A percentile compares a stretch with the other conserved stretches of the same genome.
These are phyloP conservation scores for Phragmatobia fuliginosa DNA, from an alignment of 2,888 invertebrate genomes.

Conservation along the genomic window DNA sequence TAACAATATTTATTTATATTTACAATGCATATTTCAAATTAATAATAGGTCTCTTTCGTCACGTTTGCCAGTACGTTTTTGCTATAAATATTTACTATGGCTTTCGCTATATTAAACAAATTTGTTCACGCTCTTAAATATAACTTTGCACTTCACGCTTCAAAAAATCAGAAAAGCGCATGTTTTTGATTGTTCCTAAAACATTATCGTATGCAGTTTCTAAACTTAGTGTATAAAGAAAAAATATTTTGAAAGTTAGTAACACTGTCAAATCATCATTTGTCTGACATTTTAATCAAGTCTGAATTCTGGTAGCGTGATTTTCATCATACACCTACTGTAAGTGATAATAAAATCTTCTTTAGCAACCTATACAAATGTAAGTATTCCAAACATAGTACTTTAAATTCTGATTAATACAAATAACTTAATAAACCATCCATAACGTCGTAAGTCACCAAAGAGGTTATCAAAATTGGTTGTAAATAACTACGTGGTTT, in stretches of 20 bases:
- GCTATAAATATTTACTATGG: too few relatives aligned
- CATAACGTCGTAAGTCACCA: constrained; percentile 7
- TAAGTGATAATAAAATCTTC: neutral
- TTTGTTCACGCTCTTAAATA: too few relatives aligned
- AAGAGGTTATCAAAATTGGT: constrained; percentile 3
- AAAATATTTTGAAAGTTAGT: neutral
- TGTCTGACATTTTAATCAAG: neutral
- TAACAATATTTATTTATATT: too few relatives aligned
- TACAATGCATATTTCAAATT: too few relatives aligned
- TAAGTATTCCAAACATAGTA: neutral
- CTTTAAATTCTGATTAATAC: neutral
- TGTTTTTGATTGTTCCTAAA: too few relatives aligned
- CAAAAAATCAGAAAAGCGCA: too few relatives aligned
- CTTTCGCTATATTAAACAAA: too few relatives aligned
- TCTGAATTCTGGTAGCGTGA: constrained; percentile 1
- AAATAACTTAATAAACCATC: neutral
- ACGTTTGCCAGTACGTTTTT: too few relatives aligned
- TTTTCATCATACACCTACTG: neutral
- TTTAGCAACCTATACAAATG: neutral
- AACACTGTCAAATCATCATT: neutral
- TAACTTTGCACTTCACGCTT: too few relatives aligned
- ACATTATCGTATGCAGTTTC: too few relatives aligned
- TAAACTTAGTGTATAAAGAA: neutral
- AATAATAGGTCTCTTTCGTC: too few relatives aligned
- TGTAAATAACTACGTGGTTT: neutral